Base-by-base conservation (phyloP, 2,113 vertebrate species). In the Morone saxatilis region DNA sequence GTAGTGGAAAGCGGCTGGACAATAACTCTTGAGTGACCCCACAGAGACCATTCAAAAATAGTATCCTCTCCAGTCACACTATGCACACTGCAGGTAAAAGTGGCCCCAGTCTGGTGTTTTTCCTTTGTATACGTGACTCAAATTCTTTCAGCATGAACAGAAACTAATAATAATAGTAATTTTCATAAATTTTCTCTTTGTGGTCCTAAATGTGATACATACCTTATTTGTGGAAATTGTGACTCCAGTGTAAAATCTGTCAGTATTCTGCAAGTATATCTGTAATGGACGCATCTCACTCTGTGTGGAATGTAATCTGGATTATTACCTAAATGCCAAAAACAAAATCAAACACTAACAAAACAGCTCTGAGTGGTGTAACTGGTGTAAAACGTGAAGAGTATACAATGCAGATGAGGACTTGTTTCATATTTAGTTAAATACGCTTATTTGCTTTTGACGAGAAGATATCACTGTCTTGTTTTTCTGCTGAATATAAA, bases 11-110 rank as follows among this genome's bases (percentile, higher is more conserved):
- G 47, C 22, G 63, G 65, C 25, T 0, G 31, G 81, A 83, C 78
- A 86, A 36, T 71, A 81, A 78, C 48, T 78, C 40, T 36, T 50
- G 25, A 75, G 60, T 82, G 82, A 86, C 76, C 71, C 60, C 65
- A 75, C 38, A 48, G 69, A 81, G 13, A 70, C 45, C 14, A 51
- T 60, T 65, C 16, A 40, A 60, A 82, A 71, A 43, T 1, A 4
- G 13, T n/a, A 17, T 61, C 6, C 13, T 48, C 31, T 63, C 5
- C 14, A 43, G 2, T 51, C 6, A 36, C 68, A 48, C 4, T 54
- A 11, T 31, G 4, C 53, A 76, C 22, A 17, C 14, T 41, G 38
- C 43, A 66, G 62, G 13, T 66, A 51, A 72, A 51, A 50, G 11
- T 5, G 6, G 14, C 20, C 3, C 57, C 13, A 25, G n/a, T 40